A percentile compares a stretch with the other conserved stretches of the same genome.
Evolutionary conservation across 1,140 invertebrate species (phyloP).

Genomic region (Paralvinella palmiformis): DNA sequence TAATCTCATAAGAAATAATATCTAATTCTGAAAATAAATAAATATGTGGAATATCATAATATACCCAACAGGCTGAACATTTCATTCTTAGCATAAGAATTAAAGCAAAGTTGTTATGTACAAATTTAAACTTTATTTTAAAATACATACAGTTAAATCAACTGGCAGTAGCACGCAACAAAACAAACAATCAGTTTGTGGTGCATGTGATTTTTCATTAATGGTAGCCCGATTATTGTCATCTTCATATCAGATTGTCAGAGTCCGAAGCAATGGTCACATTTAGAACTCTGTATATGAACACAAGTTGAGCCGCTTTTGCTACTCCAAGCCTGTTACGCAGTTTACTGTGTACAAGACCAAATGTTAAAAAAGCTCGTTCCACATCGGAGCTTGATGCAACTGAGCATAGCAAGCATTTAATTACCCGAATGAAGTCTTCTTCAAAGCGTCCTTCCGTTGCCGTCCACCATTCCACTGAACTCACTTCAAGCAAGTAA

Average conservation of each 20-base stretch:
- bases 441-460: slow-evolving; percentile 6
- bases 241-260: slow-evolving; percentile 4
- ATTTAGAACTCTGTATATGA: no score
- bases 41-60: slow-evolving; percentile 3
- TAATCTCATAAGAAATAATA: not conserved
- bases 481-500: slow-evolving; percentile 3
- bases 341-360: slow-evolving; percentile 6
- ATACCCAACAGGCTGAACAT: not conserved
- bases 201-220: slow-evolving; percentile 2
- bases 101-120: slow-evolving; percentile 1
- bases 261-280: slow-evolving; percentile 2
- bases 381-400: slow-evolving; percentile 6
- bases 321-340: slow-evolving; percentile 6
- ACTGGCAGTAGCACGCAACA: no score
- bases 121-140: slow-evolving; percentile 2
- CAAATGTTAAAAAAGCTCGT: slow-evolving; percentile 5
- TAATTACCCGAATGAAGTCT: slow-evolving; percentile 6
- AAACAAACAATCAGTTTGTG: not conserved
- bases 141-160: not conserved
- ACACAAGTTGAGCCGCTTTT: not conserved
- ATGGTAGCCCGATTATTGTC: slow-evolving; percentile 1
- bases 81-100: not conserved
- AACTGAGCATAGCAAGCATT: slow-evolving; percentile 7
- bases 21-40: not conserved
- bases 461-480: slow-evolving; percentile 8